phyloP scores from a whole-genome alignment of 1,140 invertebrate genomes.

The Trachelipus rathkii region DNA sequence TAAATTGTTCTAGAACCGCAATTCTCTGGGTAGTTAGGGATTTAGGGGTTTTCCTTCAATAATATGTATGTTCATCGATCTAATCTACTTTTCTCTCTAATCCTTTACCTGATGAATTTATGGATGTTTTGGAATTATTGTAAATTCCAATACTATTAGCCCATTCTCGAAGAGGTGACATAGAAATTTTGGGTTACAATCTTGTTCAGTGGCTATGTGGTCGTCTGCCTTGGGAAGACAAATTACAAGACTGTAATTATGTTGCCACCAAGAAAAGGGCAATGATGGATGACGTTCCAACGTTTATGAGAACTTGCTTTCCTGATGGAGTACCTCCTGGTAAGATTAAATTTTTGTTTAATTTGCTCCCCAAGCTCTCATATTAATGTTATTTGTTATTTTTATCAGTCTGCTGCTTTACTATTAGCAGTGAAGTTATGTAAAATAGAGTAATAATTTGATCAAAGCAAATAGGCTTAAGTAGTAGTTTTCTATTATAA shows the following conservation, averaged over 20 bases:
- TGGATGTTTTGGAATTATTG: slow-evolving; percentile 39
- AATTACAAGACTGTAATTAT: slow-evolving; percentile 66
- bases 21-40: neutral
- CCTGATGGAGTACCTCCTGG: slow-evolving; percentile 54
- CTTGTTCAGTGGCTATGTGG: slow-evolving; percentile 89
- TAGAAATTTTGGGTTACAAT: slow-evolving; percentile 93
- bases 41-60: neutral
- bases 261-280: slow-evolving; percentile 72
- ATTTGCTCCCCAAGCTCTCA: too few relatives aligned
- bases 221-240: slow-evolving; percentile 79
- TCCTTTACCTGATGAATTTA: slow-evolving; percentile 3
- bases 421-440: too few relatives aligned
- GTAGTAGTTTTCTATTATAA: too few relatives aligned
- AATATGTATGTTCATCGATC: slow-evolving; percentile 19
- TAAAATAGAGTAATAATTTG: too few relatives aligned
- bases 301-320: slow-evolving; percentile 62
- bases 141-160: slow-evolving; percentile 53
- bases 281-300: slow-evolving; percentile 61
- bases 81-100: slow-evolving; percentile 26
- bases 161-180: slow-evolving; percentile 83
- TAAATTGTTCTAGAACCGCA: neutral
- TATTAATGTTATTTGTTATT: too few relatives aligned
- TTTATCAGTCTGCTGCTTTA: too few relatives aligned
- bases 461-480: too few relatives aligned
- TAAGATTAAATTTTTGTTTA: slow-evolving; percentile 41